Base-by-base conservation (phyloP, 1,140 invertebrate species). In the Saccostrea glomerata region DNA sequence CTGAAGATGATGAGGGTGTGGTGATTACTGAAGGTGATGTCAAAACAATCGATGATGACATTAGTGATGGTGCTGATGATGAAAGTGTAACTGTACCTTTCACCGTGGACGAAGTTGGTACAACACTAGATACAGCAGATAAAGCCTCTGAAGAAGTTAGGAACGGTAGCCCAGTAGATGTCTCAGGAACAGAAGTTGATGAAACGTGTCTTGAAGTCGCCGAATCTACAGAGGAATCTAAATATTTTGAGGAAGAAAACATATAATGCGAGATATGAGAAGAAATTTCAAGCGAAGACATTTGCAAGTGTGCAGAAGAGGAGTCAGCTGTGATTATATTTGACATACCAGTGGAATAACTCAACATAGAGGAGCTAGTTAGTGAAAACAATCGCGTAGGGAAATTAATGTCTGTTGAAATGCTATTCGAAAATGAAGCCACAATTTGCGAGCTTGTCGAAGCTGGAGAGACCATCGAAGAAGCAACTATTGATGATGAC, bases 321-420 rank as follows among this genome's bases (percentile, higher is more conserved):
- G 2, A 63, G n/a, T 12, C 7, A 77, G 70, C 15, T 30, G 70
- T 30, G 30, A 30, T 30, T 30, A 12, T 4, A 12, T 30, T 25
- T 30, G 30, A 77, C 25, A 36, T 25, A 77, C 15, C 70, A 77
- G 70, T 77, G 70, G 30, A 77, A 77, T 77, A 23, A 77, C 70
- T 77, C 23, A 36, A 77, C 15, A 36, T 4, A 15, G 11, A 36
- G 30, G 70, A 77, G 70, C 70, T 25, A 40, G 70, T 77, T 77
- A 77, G 70, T 77, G 70, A 25, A 77, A 36, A 36, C 70, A 30
- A 30, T 25, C 12, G 23, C 15, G 70, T 77, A 30, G 23, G 11
- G 13, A 25, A 30, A 30, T 30, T 30, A 3, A 36, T 30, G 25
- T 77, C 25, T 11, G 25, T 77, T 30, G 7, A 77, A 77, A 77